Conservation (phyloP, 1,140 invertebrate genomes). For the Lordiphosa collinella region DNA sequence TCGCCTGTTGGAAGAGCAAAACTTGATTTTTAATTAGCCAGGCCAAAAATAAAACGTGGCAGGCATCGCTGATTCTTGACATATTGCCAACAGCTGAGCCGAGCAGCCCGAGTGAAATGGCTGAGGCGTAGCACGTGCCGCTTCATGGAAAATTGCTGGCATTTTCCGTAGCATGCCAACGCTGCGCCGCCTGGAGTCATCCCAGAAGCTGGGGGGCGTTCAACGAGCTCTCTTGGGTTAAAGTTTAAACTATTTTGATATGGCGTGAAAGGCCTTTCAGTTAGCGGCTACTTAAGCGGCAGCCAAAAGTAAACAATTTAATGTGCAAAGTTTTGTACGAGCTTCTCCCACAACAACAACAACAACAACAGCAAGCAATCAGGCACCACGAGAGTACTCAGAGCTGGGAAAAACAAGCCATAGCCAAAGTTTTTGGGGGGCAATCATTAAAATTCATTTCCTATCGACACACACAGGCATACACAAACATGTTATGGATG, state of each 20-base stretch:
- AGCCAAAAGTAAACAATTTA: slow-evolving; percentile 68
- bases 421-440: slow-evolving; percentile 46
- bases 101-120: slow-evolving; percentile 35
- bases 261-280: slow-evolving; percentile 18
- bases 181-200: slow-evolving; percentile 4
- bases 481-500: slow-evolving; percentile 56
- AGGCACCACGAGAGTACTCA: slow-evolving; percentile 6
- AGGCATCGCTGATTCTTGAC: slow-evolving; percentile 63
- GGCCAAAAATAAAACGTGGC: slow-evolving; percentile 52
- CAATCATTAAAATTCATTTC: slow-evolving; percentile 78
- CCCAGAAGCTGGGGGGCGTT: slow-evolving; percentile 27
- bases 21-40: slow-evolving; percentile 68
- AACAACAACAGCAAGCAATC: slow-evolving; percentile 31
- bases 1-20: slow-evolving; percentile 22
- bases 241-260: slow-evolving; percentile 20
- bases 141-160: slow-evolving; percentile 61
- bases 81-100: slow-evolving; percentile 72
- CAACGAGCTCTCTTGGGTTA: slow-evolving; percentile 5
- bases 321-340: slow-evolving; percentile 60
- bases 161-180: slow-evolving; percentile 28
- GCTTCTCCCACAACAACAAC: slow-evolving; percentile 30
- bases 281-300: slow-evolving; percentile 60
- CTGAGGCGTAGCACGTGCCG: slow-evolving; percentile 62
- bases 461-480: slow-evolving; percentile 58
- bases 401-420: slow-evolving; percentile 53